Evolutionary conservation across 2,113 vertebrate genomes (phyloP), one percentile per base, ranked within the genome.

Genomic region (Thunnus maccoyii): DNA sequence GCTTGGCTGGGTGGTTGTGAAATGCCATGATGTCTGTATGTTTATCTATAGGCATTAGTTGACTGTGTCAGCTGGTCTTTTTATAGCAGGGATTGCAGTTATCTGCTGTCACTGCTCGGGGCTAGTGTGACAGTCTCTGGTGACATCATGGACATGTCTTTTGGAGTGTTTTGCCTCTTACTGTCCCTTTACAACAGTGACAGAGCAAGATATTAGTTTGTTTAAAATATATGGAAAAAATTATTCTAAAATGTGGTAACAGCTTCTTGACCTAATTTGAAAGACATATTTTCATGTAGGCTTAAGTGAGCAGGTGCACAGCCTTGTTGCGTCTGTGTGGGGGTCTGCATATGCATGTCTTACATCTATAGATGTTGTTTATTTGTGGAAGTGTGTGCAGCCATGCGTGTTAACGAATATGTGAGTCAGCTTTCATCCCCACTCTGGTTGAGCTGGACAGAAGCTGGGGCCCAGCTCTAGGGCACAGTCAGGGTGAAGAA

Each of bases 381-480:
- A 83, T 92, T 84, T 87, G 82, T 88, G 78, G 76, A 80, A 36
- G 57, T 73, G 69, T 67, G 92, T 93, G 88, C 89, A 90, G 87
- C 90, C 92, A 93, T 89, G 91, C 82, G 79, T 86, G 80, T 83
- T 93, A 89, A 92, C 87, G 77, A 87, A 81, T 76, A 85, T 89
- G 84, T 93, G 91, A 93, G 84, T 94, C 91, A 93, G 88, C 91
- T 85, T 92, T 94, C 91, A 93, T 93, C 82, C 72, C 14, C 64
- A 71, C 76, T 91, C 80, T 58, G 46, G 72, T 87, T 82, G 76
- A 90, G 89, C 86, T 78, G 83, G 88, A 84, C 78, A 82, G 75
- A 88, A 75, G 82, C 88, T 62, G 74, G 61, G 90, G 81, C 73
- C 52, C 76, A 82, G 86, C 88, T 89, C 82, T 4, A 85, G 92